These are phyloP conservation scores for Thaumetopoea pityocampa DNA, from an alignment of 1,140 invertebrate species.

Conservation along the genomic window DNA sequence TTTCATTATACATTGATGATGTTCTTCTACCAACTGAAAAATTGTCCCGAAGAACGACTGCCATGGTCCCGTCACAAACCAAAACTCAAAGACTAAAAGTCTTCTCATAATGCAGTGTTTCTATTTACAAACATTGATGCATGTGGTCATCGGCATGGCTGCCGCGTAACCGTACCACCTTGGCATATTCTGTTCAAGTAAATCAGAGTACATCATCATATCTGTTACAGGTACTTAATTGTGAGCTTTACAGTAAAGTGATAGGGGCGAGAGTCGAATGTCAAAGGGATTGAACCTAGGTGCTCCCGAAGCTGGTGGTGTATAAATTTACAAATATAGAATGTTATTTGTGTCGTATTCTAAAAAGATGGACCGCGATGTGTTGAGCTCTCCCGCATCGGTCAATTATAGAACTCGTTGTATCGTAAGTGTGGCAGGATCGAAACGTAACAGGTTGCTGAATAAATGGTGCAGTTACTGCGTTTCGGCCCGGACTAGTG, in stretches of 20 bases:
- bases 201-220: slow-evolving; percentile 42
- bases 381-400: slow-evolving; percentile 74
- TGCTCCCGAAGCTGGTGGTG: slow-evolving; percentile 53
- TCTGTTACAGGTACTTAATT: slow-evolving; percentile 22
- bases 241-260: slow-evolving; percentile 22
- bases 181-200: slow-evolving; percentile 50
- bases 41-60: slow-evolving; percentile 16
- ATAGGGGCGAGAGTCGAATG: slow-evolving; percentile 33
- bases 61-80: slow-evolving; percentile 36
- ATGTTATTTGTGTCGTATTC: slow-evolving; percentile 75
- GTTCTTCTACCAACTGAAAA: slow-evolving; percentile 10
- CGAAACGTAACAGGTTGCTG: slow-evolving; percentile 30
- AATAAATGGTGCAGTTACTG: slow-evolving; percentile 29
- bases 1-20: slow-evolving; percentile 29
- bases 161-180: slow-evolving; percentile 67
- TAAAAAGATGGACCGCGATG: slow-evolving; percentile 74
- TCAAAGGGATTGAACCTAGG: slow-evolving; percentile 15
- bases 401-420: slow-evolving; percentile 71
- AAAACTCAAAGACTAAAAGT: slow-evolving; percentile 38
- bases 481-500: slow-evolving; percentile 24
- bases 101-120: slow-evolving; percentile 44
- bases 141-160: slow-evolving; percentile 71
- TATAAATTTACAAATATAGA: slow-evolving; percentile 75
- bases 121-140: slow-evolving; percentile 75
- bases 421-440: slow-evolving; percentile 45